Conservation (phyloP, 2,113 vertebrate genomes). For the Nerophis lumbriciformis region DNA sequence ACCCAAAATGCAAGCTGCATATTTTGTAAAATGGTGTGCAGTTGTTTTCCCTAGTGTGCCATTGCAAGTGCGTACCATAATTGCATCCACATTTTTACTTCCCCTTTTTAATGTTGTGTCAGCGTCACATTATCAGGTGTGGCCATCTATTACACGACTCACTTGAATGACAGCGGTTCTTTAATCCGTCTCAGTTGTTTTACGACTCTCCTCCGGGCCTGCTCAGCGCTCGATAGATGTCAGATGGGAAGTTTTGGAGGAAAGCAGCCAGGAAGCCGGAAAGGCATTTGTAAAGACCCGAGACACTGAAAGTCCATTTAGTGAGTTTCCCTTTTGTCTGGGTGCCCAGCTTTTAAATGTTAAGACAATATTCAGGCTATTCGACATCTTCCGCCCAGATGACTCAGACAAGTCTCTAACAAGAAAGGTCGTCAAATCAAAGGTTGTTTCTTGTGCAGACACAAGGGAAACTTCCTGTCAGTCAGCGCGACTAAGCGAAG, state of each 20-base stretch:
- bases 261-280: conserved; percentile 4
- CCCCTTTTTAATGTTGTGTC: conserved; percentile 2
- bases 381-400: conserved; percentile 8
- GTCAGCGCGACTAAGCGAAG: conserved; percentile 37
- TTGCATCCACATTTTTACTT: background rate
- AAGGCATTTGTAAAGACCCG: conserved; percentile 1
- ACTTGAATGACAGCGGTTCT: conserved; percentile 19
- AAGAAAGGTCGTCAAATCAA: conserved; percentile 25
- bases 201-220: conserved; percentile 4
- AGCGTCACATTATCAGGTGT: conserved; percentile 17
- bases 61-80: background rate
- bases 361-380: background rate
- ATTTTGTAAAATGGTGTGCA: background rate
- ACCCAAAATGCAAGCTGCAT: background rate
- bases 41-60: background rate
- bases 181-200: conserved; percentile 24
- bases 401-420: conserved; percentile 27
- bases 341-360: background rate
- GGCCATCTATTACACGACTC: conserved; percentile 4
- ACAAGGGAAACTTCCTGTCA: conserved; percentile 35
- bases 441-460: conserved; percentile 21
- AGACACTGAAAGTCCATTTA: background rate
- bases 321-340: background rate
- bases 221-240: conserved; percentile 13
- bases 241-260: conserved; percentile 6